Evolutionary conservation across 2,113 vertebrate genomes (phyloP), one percentile per base, ranked within the genome.

Genomic region (Colinus virginianus): DNA sequence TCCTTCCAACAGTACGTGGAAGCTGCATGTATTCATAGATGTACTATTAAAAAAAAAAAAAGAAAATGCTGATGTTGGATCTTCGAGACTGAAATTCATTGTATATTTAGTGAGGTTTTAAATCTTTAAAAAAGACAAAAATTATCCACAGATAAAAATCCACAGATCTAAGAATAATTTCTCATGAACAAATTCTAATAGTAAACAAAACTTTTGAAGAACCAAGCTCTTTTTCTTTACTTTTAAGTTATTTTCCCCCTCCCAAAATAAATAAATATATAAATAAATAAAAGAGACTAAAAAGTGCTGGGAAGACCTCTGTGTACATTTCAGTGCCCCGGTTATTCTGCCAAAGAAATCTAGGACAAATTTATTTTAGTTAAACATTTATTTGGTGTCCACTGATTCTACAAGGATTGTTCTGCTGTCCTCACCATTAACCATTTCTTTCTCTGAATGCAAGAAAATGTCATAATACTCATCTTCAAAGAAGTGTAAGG

Each of bases 311-410:
- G 80, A 95, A 96, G 90, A 86, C 75, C 58, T 63, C 61, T 96
- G 55, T 96, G 92, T 94, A 88, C 86, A 87, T 92, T 97, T 93
- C 78, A 61, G 51, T 63, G 89, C 91, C 90, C 91, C 69, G 67
- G 38, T 85, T 89, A 85, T 84, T 96, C 96, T 95, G 90, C 71
- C 90, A 95, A 94, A 93, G 77, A 92, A 95, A 90, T 88, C 82
- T 67, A 95, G 84, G 94, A 84, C 71, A 96, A 95, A 92, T 96
- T 96, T 97, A 95, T 96, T 96, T 97, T 96, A 97, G 96, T 96
- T 96, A 97, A 97, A 96, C 88, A 87, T 97, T 92, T 71, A 83
- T 80, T 79, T 83, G 75, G 59, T 70, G 62, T 79, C 15, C 88
- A 69, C 79, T 96, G 63, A 87, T 95, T 95, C 80, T 93, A 96